phyloP scores from a whole-genome alignment of 2,888 invertebrate species.

The Leuctra nigra region DNA sequence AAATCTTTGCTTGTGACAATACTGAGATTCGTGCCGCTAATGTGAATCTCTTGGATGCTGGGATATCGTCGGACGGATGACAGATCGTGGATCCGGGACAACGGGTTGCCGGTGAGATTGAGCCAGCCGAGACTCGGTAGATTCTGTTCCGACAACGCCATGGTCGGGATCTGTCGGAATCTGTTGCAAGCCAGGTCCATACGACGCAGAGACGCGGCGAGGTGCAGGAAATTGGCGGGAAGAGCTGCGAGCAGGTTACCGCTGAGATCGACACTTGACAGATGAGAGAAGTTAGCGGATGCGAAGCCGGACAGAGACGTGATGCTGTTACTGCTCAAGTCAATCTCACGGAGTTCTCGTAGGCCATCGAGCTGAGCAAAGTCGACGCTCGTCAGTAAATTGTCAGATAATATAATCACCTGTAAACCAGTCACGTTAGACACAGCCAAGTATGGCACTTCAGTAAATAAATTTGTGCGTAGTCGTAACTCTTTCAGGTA shows the following conservation, averaged over 20 bases:
- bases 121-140: constrained; percentile 65
- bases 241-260: constrained; percentile 67
- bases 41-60: constrained; percentile 72
- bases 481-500: constrained; percentile 70
- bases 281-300: constrained; percentile 64
- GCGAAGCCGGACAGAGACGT: constrained; percentile 69
- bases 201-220: constrained; percentile 61
- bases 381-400: constrained; percentile 52
- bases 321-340: constrained; percentile 40
- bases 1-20: constrained; percentile 81
- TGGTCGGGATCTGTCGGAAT: constrained; percentile 71
- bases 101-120: constrained; percentile 76
- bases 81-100: constrained; percentile 66
- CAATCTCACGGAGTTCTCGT: constrained; percentile 64
- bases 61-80: constrained; percentile 61
- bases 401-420: constrained; percentile 22
- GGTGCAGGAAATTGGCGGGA: constrained; percentile 73
- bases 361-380: constrained; percentile 70
- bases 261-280: constrained; percentile 68
- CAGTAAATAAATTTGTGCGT: constrained; percentile 63
- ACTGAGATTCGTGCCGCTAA: constrained; percentile 70
- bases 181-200: constrained; percentile 73
- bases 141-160: constrained; percentile 66
- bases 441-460: constrained; percentile 72
- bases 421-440: constrained; percentile 58